Base-by-base conservation (phyloP, 1,140 invertebrate species). In the Lepidurus packardi region DNA sequence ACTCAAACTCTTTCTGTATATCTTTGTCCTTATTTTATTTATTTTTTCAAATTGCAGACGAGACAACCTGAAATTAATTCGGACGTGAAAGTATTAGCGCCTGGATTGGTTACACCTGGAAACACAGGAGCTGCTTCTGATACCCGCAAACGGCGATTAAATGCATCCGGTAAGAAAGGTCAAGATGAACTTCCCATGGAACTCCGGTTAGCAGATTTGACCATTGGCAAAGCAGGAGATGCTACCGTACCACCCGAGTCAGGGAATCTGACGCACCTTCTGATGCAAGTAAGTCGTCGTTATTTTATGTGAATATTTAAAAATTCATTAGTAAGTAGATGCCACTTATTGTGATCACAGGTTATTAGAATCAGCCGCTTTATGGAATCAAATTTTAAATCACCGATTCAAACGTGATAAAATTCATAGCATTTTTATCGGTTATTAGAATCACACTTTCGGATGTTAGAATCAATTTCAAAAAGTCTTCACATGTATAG, bases 111-210 rank as follows among this genome's bases (percentile, higher is more conserved):
- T 43, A 74, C 73, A 43, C 73, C 78, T 6, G 43, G 44, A 10
- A 21, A 25, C n/a, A 74, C 25, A 45, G 43, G 73, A 7, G 1
- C 73, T 45, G 43, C 43, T 13, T 34, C 41, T 41, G 65, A 73
- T 9, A 73, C 42, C 41, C 65, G 78, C n/a, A 78, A 78, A 45
- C 73, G 78, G 16, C 42, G 78, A 43, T 45, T 74, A 25, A 75
- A 73, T 6, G 78, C 74, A 16, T 78, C 73, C 21, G 73, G 41
- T 7, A 47, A 73, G 24, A 47, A 34, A 34, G 80, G 78, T 11
- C 78, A 80, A 10, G 81, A 80, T 74, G 91, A 93, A 82, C 88
- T 93, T 47, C 91, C 92, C 1, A 89, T 94, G 87, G 92, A 93
- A 83, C 87, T 89, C 7, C 86, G 93, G 78, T 83, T 94, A 24